Base-by-base conservation (phyloP, 1,140 invertebrate genomes). In the Hirudo medicinalis region DNA sequence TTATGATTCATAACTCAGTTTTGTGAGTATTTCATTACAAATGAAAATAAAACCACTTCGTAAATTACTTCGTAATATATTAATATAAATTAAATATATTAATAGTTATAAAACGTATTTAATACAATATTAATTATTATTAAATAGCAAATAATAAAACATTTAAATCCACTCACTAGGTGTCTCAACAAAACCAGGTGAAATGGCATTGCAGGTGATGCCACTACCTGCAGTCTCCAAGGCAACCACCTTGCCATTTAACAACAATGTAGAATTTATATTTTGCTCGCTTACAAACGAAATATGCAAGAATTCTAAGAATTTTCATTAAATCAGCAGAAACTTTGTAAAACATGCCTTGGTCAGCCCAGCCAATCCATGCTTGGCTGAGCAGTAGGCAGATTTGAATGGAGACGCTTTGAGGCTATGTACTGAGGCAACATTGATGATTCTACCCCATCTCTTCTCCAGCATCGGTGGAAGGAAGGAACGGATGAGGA, bases 131-230 rank as follows among this genome's bases (percentile, higher is more conserved):
- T 29, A 32, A 32, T 36, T 15, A 29, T 40, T 4, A 40, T 40
- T 40, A 40, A 40, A 40, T 11, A 11, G 11, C 11, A 11, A 6
- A 6, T 11, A 40, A 40, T 6, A 40, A 40, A 40, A 11, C 11
- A 40, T 40, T 40, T 40, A 40, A 40, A 40, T 49, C 1, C 69
- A 75, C 77, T 75, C 74, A 79, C 79, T 72, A 67, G 80, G 80
- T 32, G 80, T 80, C n/a, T 78, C 77, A 0, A 81, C 79, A 76
- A 77, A 81, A 4, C 80, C 81, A 19, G 81, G 81, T 76, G 79
- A 81, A 22, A 82, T 76, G 5, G 78, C 77, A 73, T 80, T 82
- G 68, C 76, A 76, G 5, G 79, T 81, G 2, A 82, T 76, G n/a
- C 79, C 79, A n/a, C 72, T 73, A 13, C 75, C 75, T 32, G 78